Evolutionary conservation across 2,797 vertebrate genomes (phyloP).

Genomic region (Lacerta agilis): DNA sequence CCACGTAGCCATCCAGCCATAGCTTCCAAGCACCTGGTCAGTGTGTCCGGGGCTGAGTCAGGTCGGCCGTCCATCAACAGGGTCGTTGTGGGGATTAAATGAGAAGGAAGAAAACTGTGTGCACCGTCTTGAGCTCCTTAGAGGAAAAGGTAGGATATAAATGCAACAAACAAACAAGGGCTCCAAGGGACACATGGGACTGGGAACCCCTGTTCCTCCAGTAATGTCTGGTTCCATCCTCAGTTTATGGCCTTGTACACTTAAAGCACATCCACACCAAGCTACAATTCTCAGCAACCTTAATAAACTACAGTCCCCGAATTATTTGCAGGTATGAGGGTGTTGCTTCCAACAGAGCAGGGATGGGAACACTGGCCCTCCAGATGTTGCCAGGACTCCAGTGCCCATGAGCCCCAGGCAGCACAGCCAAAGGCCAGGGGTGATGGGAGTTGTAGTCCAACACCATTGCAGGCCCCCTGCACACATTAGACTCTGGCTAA

Average conservation of each 20-base stretch:
- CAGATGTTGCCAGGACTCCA: not conserved
- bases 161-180: not conserved
- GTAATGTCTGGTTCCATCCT: not conserved
- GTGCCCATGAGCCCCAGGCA: not conserved
- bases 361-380: not conserved
- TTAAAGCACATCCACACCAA: no score
- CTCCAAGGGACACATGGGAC: not conserved
- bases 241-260: not conserved
- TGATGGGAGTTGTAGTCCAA: not conserved
- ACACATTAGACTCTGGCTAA: fast-evolving
- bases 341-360: not conserved
- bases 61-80: no score
- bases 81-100: no score
- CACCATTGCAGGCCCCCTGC: not conserved
- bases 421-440: not conserved
- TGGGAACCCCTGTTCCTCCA: not conserved
- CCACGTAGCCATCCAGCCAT: no score
- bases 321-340: not conserved
- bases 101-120: no score
- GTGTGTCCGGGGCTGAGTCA: no score
- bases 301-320: no score
- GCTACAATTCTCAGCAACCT: no score
- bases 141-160: no score
- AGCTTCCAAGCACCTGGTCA: no score
- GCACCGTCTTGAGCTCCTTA: no score